Evolutionary conservation across 1,140 invertebrate genomes (phyloP).

Genomic region (Scaptomyza graminum): DNA sequence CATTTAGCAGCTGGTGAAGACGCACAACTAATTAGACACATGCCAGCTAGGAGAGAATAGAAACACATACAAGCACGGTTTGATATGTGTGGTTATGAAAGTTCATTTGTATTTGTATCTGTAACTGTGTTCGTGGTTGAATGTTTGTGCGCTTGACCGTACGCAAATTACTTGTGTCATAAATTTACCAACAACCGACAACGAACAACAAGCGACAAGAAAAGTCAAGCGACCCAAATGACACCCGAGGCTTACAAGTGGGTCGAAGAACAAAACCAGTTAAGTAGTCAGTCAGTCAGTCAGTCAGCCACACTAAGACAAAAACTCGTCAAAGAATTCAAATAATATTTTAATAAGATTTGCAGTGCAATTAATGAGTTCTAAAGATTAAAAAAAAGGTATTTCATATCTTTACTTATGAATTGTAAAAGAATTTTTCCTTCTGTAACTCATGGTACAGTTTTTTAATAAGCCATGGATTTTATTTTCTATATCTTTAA

Average conservation of each 20-base stretch:
- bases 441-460: too few relatives aligned
- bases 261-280: slow-evolving; percentile 53
- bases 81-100: slow-evolving; percentile 51
- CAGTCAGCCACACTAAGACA: not conserved
- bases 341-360: too few relatives aligned
- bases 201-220: slow-evolving; percentile 59
- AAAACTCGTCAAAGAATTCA: not conserved
- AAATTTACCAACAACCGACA: slow-evolving; percentile 52
- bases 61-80: slow-evolving; percentile 36
- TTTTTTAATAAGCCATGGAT: too few relatives aligned
- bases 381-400: too few relatives aligned
- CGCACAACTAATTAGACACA: slow-evolving; percentile 82
- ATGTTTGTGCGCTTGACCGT: slow-evolving; percentile 67
- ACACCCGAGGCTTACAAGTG: slow-evolving; percentile 72
- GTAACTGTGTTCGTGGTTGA: slow-evolving; percentile 27
- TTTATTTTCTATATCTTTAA: too few relatives aligned
- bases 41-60: slow-evolving; percentile 54
- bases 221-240: slow-evolving; percentile 66
- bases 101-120: slow-evolving; percentile 31
- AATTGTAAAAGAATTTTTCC: too few relatives aligned
- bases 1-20: slow-evolving; percentile 65
- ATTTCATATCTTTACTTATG: too few relatives aligned
- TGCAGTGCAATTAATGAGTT: too few relatives aligned
- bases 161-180: slow-evolving; percentile 82
- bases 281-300: not conserved